Evolutionary conservation across 2,797 vertebrate genomes (phyloP).

Genomic region (Parauchenoglanis ngamensis): DNA sequence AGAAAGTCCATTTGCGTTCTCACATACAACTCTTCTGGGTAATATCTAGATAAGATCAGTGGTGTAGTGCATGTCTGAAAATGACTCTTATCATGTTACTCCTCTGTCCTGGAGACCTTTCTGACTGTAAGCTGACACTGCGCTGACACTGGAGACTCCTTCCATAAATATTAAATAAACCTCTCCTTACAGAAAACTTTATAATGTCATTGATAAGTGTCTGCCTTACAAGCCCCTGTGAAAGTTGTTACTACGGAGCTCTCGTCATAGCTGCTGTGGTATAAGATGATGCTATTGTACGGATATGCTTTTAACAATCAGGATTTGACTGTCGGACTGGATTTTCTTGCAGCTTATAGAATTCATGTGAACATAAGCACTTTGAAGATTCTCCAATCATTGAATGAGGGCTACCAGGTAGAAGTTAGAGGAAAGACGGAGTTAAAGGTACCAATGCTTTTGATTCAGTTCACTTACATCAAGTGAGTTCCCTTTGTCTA

Average conservation of each 20-base stretch:
- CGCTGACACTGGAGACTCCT: background rate
- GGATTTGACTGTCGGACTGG: background rate
- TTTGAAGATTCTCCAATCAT: slow-evolving; percentile 77
- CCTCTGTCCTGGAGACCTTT: background rate
- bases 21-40: no score
- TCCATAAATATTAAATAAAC: background rate
- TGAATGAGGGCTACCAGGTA: slow-evolving; percentile 81
- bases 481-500: background rate
- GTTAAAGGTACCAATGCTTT: slow-evolving; percentile 72
- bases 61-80: no score
- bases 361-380: slow-evolving; percentile 82
- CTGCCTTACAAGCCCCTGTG: background rate
- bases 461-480: background rate
- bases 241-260: background rate
- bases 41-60: no score
- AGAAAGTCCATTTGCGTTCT: no score
- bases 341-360: slow-evolving; percentile 76
- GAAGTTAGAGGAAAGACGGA: slow-evolving; percentile 80
- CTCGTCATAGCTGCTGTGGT: background rate
- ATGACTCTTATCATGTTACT: background rate
- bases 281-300: background rate
- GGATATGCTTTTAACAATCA: background rate
- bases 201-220: background rate
- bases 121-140: background rate
- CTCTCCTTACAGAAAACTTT: background rate